A percentile compares a stretch with the other conserved stretches of the same genome.
phyloP scores from a whole-genome alignment of 2,797 vertebrate genomes.

The Nasua narica region DNA sequence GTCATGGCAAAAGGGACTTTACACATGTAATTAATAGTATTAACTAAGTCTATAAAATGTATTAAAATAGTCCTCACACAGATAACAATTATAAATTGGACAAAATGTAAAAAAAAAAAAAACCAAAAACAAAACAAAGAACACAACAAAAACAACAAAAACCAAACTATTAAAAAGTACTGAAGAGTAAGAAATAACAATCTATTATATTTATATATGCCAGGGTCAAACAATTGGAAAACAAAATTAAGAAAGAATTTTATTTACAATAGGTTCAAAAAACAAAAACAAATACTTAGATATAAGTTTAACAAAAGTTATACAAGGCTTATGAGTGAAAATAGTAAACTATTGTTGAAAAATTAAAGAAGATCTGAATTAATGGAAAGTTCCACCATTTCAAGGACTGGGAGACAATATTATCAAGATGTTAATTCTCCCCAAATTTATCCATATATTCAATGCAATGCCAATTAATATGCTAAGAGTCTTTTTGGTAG shows the following conservation, averaged over 20 bases:
- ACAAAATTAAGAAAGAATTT: not conserved
- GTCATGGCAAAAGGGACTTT: not conserved
- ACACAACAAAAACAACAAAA: not conserved
- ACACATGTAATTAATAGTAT: not conserved
- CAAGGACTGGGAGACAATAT: not conserved
- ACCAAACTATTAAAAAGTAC: not conserved
- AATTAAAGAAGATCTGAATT: not conserved
- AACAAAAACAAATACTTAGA: not conserved
- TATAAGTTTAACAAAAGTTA: not conserved
- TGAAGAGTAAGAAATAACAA: not conserved
- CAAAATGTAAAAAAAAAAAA: not conserved
- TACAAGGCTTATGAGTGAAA: not conserved
- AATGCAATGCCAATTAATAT: not conserved
- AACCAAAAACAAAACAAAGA: not conserved
- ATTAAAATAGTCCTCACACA: not conserved
- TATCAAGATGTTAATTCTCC: not conserved
- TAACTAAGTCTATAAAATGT: not conserved
- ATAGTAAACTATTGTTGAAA: not conserved
- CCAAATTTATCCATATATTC: not conserved
- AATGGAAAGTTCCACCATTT: not conserved
- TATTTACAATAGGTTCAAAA: not conserved
- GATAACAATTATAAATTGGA: not conserved
- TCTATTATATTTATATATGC: not conserved
- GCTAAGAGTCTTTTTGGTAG: not conserved
- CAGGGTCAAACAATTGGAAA: not conserved